Percentiles rank a stretch among this genome's conserved stretches.
These are phyloP conservation scores for Scartelaos histophorus DNA, from an alignment of 2,113 vertebrate genomes.

Conservation along the genomic window DNA sequence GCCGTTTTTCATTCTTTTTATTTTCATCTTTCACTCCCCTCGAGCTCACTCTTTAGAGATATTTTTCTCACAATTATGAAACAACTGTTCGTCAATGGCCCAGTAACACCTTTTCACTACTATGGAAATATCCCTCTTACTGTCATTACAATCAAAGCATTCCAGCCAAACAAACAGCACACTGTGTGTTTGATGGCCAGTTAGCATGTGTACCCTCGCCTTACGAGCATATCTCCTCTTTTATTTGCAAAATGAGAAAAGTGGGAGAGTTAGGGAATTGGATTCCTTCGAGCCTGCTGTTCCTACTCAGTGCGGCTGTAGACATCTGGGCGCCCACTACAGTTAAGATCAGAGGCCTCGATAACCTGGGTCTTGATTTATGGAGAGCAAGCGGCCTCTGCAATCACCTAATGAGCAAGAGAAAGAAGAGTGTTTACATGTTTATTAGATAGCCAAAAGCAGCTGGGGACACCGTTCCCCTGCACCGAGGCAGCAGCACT, in stretches of 20 bases:
- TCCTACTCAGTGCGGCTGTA: slow-evolving; percentile 81
- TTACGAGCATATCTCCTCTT: slow-evolving; percentile 67
- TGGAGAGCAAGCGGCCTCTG: slow-evolving; percentile 82
- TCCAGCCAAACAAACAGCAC: slow-evolving; percentile 31
- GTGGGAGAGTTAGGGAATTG: slow-evolving; percentile 72
- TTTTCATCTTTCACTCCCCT: slow-evolving; percentile 65
- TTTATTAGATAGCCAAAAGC: slow-evolving; percentile 98
- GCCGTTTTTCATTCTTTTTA: slow-evolving; percentile 70
- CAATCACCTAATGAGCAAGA: slow-evolving; percentile 96
- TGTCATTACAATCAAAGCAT: slow-evolving; percentile 14
- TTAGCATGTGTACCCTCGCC: slow-evolving; percentile 49
- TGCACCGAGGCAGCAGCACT: slow-evolving; percentile 36
- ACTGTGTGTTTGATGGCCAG: slow-evolving; percentile 35
- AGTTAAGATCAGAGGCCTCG: slow-evolving; percentile 95
- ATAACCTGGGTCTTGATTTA: slow-evolving; percentile 97
- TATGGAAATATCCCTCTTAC: slow-evolving; percentile 23
- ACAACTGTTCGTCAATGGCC: slow-evolving; percentile 18
- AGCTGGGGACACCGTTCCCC: slow-evolving; percentile 86
- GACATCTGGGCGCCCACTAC: slow-evolving; percentile 96
- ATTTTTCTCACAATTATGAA: slow-evolving; percentile 44
- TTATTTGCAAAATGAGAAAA: slow-evolving; percentile 74
- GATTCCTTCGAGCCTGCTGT: slow-evolving; percentile 91
- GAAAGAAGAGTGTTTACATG: slow-evolving; percentile 94
- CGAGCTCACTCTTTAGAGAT: slow-evolving; percentile 37
- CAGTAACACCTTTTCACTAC: slow-evolving; percentile 33